These are phyloP conservation scores for Venusia cambrica DNA, from an alignment of 2,888 invertebrate species.

Conservation along the genomic window DNA sequence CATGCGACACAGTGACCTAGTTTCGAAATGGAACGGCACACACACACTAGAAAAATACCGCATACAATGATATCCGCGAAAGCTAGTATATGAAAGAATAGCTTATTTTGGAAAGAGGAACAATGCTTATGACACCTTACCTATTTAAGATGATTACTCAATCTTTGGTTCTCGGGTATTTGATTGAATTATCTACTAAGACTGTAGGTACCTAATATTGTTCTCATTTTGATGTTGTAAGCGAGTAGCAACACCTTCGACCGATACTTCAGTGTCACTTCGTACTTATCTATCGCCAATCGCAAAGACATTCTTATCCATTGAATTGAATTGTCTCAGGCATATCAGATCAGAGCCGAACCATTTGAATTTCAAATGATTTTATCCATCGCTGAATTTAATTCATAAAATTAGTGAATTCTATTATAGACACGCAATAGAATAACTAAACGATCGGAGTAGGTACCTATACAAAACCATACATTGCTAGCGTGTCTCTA, in stretches of 20 bases:
- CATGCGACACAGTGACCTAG: conserved; percentile 76
- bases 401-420: conserved; percentile 1
- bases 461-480: too few species aligned
- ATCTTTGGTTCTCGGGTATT: too few species aligned
- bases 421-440: conserved; percentile 3
- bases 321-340: conserved; percentile 7
- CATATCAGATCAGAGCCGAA: conserved; percentile 10
- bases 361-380: conserved; percentile 12
- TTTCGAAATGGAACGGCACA: conserved; percentile 77
- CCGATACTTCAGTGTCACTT: conserved; percentile 19
- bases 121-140: too few species aligned
- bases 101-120: too few species aligned
- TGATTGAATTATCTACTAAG: conserved; percentile 22
- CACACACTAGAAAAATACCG: conserved; percentile 64
- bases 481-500: too few species aligned
- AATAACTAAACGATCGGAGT: too few species aligned
- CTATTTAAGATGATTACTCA: too few species aligned
- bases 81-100: conserved; percentile 43
- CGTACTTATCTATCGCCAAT: conserved; percentile 15
- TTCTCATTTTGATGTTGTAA: conserved; percentile 62
- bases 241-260: conserved; percentile 25
- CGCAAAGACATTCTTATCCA: conserved; percentile 7
- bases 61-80: conserved; percentile 52
- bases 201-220: conserved; percentile 1
- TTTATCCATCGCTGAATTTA: too few species aligned